These are phyloP conservation scores for Gopherus evgoodei DNA, from an alignment of 2,113 vertebrate genomes.

Conservation along the genomic window DNA sequence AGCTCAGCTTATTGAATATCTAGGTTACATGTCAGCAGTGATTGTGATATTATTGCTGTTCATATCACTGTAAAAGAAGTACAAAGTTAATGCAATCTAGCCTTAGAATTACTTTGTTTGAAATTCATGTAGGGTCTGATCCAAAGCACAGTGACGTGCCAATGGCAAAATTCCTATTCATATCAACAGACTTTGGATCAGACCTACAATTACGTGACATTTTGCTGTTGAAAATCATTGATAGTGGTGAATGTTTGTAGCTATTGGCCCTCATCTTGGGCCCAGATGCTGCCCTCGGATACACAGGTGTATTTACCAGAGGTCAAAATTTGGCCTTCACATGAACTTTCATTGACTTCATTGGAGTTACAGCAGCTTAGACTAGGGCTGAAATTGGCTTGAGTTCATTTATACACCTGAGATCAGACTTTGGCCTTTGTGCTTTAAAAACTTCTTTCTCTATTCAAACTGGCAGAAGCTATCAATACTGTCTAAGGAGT, in stretches of 20 bases:
- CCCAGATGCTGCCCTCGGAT: not conserved
- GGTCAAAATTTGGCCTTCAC: slow-evolving; percentile 5
- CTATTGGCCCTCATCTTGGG: not conserved
- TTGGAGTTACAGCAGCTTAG: slow-evolving; percentile 41
- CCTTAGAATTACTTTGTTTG: not conserved
- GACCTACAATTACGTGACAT: not conserved
- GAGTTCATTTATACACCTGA: not conserved
- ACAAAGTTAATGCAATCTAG: not conserved
- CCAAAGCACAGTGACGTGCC: fast-evolving
- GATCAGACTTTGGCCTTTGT: slow-evolving; percentile 1
- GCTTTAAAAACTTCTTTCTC: not conserved
- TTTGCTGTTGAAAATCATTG: not conserved
- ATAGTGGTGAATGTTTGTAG: not conserved
- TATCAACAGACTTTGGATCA: slow-evolving; percentile 14
- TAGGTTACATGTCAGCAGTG: not conserved
- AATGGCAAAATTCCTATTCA: not conserved
- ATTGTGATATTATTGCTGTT: not conserved
- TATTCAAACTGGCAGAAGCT: slow-evolving; percentile 6
- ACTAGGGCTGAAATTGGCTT: not conserved
- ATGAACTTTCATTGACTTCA: slow-evolving; percentile 20
- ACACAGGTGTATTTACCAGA: not conserved
- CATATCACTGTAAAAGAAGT: not conserved
- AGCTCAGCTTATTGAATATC: slow-evolving; percentile 1
- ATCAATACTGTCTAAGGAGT: not conserved
- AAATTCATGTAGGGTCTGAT: not conserved